Percentiles rank a stretch among this genome's conserved stretches.
Evolutionary conservation across 2,797 vertebrate species (phyloP).

Genomic region (Diplodus puntazzo): DNA sequence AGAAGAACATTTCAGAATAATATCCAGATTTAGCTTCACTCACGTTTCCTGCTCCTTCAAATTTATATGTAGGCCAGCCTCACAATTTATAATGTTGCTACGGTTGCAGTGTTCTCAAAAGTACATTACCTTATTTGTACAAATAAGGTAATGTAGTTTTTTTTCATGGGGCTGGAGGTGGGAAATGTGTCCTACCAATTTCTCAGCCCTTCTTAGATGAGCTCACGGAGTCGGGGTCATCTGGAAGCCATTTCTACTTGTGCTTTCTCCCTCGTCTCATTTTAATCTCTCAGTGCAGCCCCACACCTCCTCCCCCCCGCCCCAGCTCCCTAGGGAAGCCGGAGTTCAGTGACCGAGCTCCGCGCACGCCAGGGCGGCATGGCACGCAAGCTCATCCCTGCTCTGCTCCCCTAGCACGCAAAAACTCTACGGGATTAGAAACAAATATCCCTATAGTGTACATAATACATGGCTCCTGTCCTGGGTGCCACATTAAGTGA

Average conservation of each 20-base stretch:
- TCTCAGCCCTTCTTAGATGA: conserved; percentile 73
- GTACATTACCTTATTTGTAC: too few species aligned
- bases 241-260: conserved; percentile 87
- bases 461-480: conserved; percentile 75
- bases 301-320: conserved; percentile 33
- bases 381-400: conserved; percentile 85
- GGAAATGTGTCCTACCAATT: conserved; percentile 62
- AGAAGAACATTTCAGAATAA: conserved; percentile 22
- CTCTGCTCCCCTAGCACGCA: conserved; percentile 74
- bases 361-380: conserved; percentile 79
- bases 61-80: too few species aligned
- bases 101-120: background rate
- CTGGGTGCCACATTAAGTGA: conserved; percentile 59
- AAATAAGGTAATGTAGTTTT: background rate
- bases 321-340: conserved; percentile 81
- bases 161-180: conserved; percentile 28
- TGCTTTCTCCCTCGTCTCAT: conserved; percentile 82
- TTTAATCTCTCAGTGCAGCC: conserved; percentile 83
- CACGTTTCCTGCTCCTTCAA: background rate
- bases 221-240: conserved; percentile 83
- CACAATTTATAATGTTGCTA: too few species aligned
- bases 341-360: conserved; percentile 82
- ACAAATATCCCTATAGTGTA: conserved; percentile 70
- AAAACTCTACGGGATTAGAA: conserved; percentile 68
- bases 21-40: conserved; percentile 8